These are phyloP conservation scores for Sarcophaga subvicina DNA, from an alignment of 2,888 invertebrate species.

Conservation along the genomic window DNA sequence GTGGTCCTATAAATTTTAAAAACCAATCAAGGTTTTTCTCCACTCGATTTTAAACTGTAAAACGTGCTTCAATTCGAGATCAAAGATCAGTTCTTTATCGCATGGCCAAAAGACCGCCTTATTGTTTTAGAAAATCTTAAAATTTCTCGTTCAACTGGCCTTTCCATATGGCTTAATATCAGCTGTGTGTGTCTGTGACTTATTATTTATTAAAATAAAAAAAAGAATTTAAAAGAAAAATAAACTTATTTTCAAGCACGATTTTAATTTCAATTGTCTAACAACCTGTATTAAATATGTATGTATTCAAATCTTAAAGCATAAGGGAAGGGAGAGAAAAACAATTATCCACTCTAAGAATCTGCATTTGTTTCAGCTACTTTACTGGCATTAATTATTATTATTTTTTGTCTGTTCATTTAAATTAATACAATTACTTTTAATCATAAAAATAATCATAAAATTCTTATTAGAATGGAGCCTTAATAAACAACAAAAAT, in stretches of 20 bases:
- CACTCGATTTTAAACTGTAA: no score
- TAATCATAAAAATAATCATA: slow-evolving; percentile 44
- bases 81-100: slow-evolving; percentile 57
- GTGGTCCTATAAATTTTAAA: no score
- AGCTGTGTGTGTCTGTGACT: no score
- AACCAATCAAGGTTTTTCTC: no score
- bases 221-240: not conserved
- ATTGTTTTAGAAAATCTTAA: not conserved
- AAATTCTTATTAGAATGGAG: slow-evolving; percentile 5
- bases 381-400: slow-evolving; percentile 56
- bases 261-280: slow-evolving; percentile 62
- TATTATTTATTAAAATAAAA: not conserved
- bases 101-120: slow-evolving; percentile 36
- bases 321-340: not conserved
- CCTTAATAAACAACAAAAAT: slow-evolving; percentile 26
- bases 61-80: slow-evolving; percentile 21
- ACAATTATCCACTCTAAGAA: slow-evolving; percentile 55
- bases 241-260: slow-evolving; percentile 46
- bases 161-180: slow-evolving; percentile 13
- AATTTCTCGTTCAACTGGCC: slow-evolving; percentile 17
- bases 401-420: slow-evolving; percentile 11
- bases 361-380: slow-evolving; percentile 27
- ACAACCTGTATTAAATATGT: slow-evolving; percentile 23
- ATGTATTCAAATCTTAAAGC: not conserved
- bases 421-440: slow-evolving; percentile 35